These are phyloP conservation scores for Dicrurus megarhynchus DNA, from an alignment of 2,113 vertebrate genomes.

Conservation along the genomic window DNA sequence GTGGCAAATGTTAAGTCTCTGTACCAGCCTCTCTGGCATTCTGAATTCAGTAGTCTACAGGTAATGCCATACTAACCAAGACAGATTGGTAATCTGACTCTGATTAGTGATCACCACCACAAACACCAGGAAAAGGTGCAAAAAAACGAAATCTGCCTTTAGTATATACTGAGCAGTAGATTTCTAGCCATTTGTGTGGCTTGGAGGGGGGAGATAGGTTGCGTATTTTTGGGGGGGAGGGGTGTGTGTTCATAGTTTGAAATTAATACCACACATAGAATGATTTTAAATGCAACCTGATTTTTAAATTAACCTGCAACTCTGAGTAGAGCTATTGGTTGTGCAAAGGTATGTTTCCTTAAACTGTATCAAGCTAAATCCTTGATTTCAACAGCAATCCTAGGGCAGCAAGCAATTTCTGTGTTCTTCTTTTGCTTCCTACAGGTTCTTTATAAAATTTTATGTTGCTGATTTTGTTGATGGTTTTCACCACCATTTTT, in stretches of 20 bases:
- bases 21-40: neutral
- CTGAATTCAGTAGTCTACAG: neutral
- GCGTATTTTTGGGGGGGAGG: fast-evolving
- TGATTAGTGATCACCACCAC: neutral
- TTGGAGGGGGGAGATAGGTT: fast-evolving
- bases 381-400: neutral
- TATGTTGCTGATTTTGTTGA: neutral
- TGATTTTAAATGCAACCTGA: neutral
- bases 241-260: fast-evolving
- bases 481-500: neutral
- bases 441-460: neutral
- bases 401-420: neutral
- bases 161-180: neutral
- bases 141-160: neutral
- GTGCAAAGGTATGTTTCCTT: neutral
- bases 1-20: neutral
- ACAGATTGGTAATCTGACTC: neutral
- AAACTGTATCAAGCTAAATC: neutral
- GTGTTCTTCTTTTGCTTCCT: neutral
- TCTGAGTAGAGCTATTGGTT: neutral
- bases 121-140: neutral
- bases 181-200: neutral
- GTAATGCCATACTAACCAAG: neutral
- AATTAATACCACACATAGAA: neutral
- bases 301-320: neutral